These are phyloP conservation scores for Heliconius eleuchia DNA, from an alignment of 1,140 invertebrate species.

Conservation along the genomic window DNA sequence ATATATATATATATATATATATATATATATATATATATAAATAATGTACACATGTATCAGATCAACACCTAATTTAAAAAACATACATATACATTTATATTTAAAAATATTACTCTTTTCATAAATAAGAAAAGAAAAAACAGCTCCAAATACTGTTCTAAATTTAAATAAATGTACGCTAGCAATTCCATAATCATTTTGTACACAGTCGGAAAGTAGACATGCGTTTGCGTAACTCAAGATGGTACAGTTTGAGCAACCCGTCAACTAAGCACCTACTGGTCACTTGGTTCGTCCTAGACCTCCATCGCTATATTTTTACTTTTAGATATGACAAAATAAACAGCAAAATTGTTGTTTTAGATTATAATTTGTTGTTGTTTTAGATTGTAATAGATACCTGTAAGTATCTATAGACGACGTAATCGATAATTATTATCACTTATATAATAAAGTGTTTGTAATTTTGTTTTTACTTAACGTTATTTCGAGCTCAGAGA, in stretches of 20 bases:
- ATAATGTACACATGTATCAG: too few relatives aligned
- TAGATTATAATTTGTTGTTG: not conserved
- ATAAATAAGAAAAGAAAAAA: not conserved
- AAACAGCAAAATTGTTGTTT: constrained; percentile 11
- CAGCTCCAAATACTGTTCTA: not conserved
- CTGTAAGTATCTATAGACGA: not conserved
- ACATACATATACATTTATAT: not conserved
- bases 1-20: too few relatives aligned
- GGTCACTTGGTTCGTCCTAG: constrained; percentile 26
- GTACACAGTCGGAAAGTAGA: not conserved
- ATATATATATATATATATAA: too few relatives aligned
- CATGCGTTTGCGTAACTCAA: constrained; percentile 36
- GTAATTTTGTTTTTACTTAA: too few relatives aligned
- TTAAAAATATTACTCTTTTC: not conserved
- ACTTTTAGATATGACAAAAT: constrained; percentile 29
- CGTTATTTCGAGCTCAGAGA: too few relatives aligned
- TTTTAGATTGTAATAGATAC: not conserved
- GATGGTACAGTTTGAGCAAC: constrained; percentile 39
- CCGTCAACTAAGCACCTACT: constrained; percentile 27
- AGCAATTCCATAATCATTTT: not conserved
- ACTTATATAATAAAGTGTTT: too few relatives aligned
- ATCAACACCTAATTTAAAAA: too few relatives aligned
- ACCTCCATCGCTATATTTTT: constrained; percentile 27
- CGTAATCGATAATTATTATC: not conserved
- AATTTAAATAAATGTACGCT: not conserved